These are phyloP conservation scores for Alviniconcha marisindica DNA, from an alignment of 1,140 invertebrate genomes.

Conservation along the genomic window DNA sequence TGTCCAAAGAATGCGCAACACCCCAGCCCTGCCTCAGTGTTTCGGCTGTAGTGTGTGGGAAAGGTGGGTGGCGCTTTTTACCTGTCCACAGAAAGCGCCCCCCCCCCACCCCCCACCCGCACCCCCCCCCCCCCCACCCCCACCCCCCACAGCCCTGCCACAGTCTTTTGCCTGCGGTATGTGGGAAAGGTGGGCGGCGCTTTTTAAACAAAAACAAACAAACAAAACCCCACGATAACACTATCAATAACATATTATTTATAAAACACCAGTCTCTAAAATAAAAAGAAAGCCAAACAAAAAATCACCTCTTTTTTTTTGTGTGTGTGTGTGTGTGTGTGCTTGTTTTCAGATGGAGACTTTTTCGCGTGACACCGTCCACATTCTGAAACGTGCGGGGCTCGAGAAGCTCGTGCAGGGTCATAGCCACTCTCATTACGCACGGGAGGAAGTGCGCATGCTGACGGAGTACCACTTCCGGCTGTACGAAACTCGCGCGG, in stretches of 20 bases:
- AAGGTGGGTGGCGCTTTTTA: too few species aligned
- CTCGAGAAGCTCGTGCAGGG: slow-evolving; percentile 16
- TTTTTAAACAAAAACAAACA: slow-evolving; percentile 19
- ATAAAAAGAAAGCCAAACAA: too few species aligned
- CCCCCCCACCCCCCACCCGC: too few species aligned
- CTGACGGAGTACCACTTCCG: slow-evolving; percentile 45
- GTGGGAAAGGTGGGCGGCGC: slow-evolving; percentile 24
- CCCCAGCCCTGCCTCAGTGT: too few species aligned
- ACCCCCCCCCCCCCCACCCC: too few species aligned
- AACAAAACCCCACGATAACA: not conserved
- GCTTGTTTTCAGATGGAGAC: not conserved
- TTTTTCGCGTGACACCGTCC: not conserved
- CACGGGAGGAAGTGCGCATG: slow-evolving; percentile 43
- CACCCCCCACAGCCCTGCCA: too few species aligned
- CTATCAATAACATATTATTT: not conserved
- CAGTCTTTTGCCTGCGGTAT: too few species aligned
- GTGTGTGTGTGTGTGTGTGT: not conserved
- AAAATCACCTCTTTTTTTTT: too few species aligned
- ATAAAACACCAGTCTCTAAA: too few species aligned
- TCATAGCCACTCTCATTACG: not conserved
- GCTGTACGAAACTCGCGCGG: not conserved
- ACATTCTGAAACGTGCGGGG: slow-evolving; percentile 21
- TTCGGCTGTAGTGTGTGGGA: too few species aligned
- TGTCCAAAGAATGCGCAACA: too few species aligned
- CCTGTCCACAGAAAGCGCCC: too few species aligned